Percentiles rank a stretch among this genome's conserved stretches.
phyloP scores from a whole-genome alignment of 2,113 vertebrate genomes.

The Zosterops lateralis region DNA sequence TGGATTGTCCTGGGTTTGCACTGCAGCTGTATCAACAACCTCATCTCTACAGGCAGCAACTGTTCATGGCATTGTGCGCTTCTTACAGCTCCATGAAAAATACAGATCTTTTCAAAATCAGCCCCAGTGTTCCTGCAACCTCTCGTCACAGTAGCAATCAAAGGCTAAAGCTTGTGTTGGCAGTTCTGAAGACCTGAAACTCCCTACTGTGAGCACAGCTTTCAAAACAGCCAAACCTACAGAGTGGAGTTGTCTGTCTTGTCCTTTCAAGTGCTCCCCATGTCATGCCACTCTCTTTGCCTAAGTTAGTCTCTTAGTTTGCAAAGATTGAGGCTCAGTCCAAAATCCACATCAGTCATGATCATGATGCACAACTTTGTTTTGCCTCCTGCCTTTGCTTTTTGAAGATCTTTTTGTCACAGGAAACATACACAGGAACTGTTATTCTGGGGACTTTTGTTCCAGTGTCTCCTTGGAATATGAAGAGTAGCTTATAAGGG shows the following conservation, averaged over 20 bases:
- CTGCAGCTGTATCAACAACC: not conserved
- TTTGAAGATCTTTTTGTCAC: not conserved
- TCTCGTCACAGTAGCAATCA: not conserved
- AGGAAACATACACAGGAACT: not conserved
- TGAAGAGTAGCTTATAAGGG: not conserved
- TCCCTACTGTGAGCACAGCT: rapidly evolving
- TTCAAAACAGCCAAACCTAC: not conserved
- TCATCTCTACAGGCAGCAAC: not conserved
- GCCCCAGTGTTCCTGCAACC: not conserved
- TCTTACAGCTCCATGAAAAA: not conserved
- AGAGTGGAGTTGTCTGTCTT: not conserved
- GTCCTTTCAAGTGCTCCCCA: not conserved
- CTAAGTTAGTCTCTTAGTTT: not conserved
- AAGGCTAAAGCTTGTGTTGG: not conserved
- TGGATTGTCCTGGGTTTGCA: not conserved
- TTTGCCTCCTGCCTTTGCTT: not conserved
- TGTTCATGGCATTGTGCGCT: not conserved
- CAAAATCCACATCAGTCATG: not conserved
- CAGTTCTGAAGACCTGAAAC: not conserved
- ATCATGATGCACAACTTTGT: not conserved
- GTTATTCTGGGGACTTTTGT: not conserved
- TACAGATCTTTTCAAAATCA: not conserved
- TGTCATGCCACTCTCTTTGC: not conserved
- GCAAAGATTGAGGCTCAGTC: not conserved
- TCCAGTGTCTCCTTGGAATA: not conserved